phyloP scores from a whole-genome alignment of 2,888 invertebrate genomes.

The Cetonia aurata region DNA sequence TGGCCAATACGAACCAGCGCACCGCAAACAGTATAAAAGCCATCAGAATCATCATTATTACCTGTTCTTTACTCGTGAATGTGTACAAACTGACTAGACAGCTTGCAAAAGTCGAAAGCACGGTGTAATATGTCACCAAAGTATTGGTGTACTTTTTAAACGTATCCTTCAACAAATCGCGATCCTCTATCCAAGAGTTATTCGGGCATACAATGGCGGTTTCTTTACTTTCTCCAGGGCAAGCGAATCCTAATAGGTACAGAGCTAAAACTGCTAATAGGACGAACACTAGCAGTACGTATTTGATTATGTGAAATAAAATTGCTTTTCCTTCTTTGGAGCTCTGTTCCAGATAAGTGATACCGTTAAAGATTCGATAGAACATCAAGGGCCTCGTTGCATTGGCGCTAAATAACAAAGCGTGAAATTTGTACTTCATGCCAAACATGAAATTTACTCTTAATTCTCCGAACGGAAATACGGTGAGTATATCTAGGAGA shows the following conservation, averaged over 20 bases:
- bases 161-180: conserved; percentile 17
- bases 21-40: conserved; percentile 37
- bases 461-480: conserved; percentile 67
- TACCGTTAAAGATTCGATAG: conserved; percentile 45
- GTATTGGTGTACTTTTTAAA: conserved; percentile 20
- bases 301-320: conserved; percentile 36
- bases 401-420: conserved; percentile 22
- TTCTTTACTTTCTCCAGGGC: conserved; percentile 6
- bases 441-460: conserved; percentile 49
- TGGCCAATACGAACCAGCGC: conserved; percentile 41
- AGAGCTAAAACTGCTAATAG: conserved; percentile 37
- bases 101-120: conserved; percentile 32
- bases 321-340: conserved; percentile 30
- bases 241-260: conserved; percentile 42
- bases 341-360: conserved; percentile 44
- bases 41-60: conserved; percentile 27
- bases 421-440: not conserved
- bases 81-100: conserved; percentile 28
- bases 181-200: conserved; percentile 42
- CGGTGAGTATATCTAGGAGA: conserved; percentile 66
- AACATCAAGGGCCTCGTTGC: conserved; percentile 42
- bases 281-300: conserved; percentile 31
- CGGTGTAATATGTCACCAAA: conserved; percentile 34
- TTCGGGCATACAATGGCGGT: conserved; percentile 24
- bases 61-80: conserved; percentile 24